Evolutionary conservation across 2,113 vertebrate species (phyloP).

Genomic region (Corythoichthys intestinalis): DNA sequence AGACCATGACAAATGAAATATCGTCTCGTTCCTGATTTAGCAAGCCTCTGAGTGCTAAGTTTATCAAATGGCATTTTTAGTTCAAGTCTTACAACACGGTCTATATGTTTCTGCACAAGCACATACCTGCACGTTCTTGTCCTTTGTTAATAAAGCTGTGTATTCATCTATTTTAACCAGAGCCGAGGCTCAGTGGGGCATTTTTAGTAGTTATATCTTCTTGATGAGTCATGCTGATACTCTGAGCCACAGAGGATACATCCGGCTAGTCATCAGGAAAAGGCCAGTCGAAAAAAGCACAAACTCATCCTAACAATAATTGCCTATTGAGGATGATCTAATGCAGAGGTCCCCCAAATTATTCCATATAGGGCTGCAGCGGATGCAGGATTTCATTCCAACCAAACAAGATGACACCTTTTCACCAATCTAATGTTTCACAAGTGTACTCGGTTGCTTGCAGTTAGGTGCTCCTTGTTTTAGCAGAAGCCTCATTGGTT

Average conservation of each 20-base stretch:
- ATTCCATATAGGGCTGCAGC: too few relatives aligned
- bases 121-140: constrained; percentile 13
- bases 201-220: constrained; percentile 66
- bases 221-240: constrained; percentile 42
- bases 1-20: not conserved
- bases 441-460: too few relatives aligned
- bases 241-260: constrained; percentile 25
- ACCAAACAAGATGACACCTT: too few relatives aligned
- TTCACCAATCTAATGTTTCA: too few relatives aligned
- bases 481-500: too few relatives aligned
- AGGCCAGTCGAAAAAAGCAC: constrained; percentile 21
- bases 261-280: constrained; percentile 24
- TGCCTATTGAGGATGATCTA: not conserved
- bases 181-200: constrained; percentile 59
- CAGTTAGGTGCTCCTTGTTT: too few relatives aligned
- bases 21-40: not conserved
- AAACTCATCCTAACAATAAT: constrained; percentile 10
- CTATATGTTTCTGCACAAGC: constrained; percentile 5
- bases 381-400: too few relatives aligned
- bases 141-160: constrained; percentile 38
- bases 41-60: not conserved
- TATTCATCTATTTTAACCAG: constrained; percentile 61
- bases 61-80: not conserved
- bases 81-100: constrained; percentile 7
- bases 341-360: not conserved